A percentile compares a stretch with the other conserved stretches of the same genome.
phyloP scores from a whole-genome alignment of 2,113 vertebrate genomes.

The Struthio camelus region DNA sequence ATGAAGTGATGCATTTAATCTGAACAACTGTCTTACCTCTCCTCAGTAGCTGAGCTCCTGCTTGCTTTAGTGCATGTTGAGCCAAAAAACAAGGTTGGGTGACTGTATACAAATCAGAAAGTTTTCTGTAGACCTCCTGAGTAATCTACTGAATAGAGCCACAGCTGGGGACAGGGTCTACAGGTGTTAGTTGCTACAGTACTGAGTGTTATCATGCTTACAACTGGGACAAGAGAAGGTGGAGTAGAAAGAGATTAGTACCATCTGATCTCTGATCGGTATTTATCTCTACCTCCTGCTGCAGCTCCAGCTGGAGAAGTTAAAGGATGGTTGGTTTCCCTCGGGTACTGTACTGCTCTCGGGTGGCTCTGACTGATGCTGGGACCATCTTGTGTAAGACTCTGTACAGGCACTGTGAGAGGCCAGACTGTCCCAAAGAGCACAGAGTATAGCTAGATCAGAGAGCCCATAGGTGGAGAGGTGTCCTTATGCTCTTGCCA shows the following conservation, averaged over 20 bases:
- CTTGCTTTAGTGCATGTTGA: not conserved
- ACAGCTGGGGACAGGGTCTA: not conserved
- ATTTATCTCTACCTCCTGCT: not conserved
- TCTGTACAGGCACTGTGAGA: not conserved
- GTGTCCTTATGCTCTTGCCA: not conserved
- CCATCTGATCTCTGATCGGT: too few relatives aligned
- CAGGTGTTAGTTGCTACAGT: not conserved
- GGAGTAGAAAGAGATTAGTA: not conserved
- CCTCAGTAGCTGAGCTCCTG: not conserved
- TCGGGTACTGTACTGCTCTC: not conserved
- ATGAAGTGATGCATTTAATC: not conserved
- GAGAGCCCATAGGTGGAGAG: not conserved
- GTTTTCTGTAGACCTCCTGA: not conserved
- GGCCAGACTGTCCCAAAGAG: too few relatives aligned
- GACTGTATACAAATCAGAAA: not conserved
- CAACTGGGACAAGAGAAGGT: not conserved
- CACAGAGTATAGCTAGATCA: not conserved
- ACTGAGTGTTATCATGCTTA: not conserved
- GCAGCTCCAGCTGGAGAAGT: not conserved
- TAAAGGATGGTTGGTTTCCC: not conserved
- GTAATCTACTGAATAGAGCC: not conserved
- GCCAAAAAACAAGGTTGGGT: fast-evolving
- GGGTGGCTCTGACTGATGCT: not conserved
- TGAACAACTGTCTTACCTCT: not conserved
- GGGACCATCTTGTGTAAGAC: too few relatives aligned